A percentile compares a stretch with the other conserved stretches of the same genome.
Evolutionary conservation across 2,797 vertebrate genomes (phyloP).

Genomic region (Clangula hyemalis): DNA sequence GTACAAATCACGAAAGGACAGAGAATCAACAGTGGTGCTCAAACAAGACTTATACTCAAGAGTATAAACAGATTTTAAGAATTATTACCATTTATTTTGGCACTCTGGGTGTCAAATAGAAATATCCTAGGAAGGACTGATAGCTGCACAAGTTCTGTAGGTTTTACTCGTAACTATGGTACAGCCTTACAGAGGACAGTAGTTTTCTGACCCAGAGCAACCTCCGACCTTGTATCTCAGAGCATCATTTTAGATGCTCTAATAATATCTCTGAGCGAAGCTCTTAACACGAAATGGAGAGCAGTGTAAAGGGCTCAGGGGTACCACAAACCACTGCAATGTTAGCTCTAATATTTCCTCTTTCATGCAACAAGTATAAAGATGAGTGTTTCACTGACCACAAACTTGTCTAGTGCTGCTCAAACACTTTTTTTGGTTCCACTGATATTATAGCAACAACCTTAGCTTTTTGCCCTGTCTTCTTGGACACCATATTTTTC

Average conservation of each 20-base stretch:
- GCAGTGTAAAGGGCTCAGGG: background rate
- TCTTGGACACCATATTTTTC: background rate
- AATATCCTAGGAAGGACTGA: background rate
- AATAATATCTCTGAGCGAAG: background rate
- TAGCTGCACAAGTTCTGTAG: background rate
- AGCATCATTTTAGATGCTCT: background rate
- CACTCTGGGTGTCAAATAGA: background rate
- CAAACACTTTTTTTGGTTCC: background rate
- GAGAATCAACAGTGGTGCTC: background rate
- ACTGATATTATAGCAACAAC: background rate
- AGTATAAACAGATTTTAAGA: background rate
- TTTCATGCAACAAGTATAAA: background rate
- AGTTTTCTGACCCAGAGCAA: background rate
- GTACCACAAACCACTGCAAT: background rate
- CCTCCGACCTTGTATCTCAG: background rate
- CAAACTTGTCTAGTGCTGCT: background rate
- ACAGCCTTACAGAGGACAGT: background rate
- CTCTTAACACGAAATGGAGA: background rate
- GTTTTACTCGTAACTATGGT: background rate
- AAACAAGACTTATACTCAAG: background rate
- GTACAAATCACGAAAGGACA: background rate
- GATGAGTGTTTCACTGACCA: background rate
- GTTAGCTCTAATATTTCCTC: background rate
- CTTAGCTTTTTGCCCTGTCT: background rate
- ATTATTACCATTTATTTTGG: background rate